Conservation (phyloP, 2,888 invertebrate genomes). For the Drosophila maculinotata region DNA sequence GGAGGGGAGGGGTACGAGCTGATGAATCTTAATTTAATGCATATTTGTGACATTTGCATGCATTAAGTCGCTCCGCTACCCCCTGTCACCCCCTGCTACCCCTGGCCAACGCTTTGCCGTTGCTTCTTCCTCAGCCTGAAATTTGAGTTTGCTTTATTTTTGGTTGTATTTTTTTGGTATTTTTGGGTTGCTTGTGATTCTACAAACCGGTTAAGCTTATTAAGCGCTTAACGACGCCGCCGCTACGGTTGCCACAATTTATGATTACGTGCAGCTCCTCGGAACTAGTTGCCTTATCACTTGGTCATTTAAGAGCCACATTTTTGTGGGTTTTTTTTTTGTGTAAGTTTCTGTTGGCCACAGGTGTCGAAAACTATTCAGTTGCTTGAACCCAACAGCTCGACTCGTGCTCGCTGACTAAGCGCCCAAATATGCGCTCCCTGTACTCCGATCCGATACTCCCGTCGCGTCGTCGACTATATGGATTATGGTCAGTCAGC, state of each 20-base stretch:
- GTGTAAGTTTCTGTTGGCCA: conserved; percentile 1
- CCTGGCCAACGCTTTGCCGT: too few species aligned
- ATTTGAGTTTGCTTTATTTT: conserved; percentile 14
- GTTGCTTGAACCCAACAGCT: conserved; percentile 23
- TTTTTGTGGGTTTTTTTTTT: conserved; percentile 6
- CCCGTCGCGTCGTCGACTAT: too few species aligned
- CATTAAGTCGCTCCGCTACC: conserved; percentile 47
- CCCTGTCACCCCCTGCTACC: background rate
- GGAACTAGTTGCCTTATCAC: conserved; percentile 69
- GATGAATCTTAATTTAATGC: conserved; percentile 72
- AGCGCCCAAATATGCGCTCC: conserved; percentile 41
- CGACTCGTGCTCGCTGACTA: conserved; percentile 41
- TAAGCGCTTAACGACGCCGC: conserved; percentile 36
- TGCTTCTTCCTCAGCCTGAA: background rate
- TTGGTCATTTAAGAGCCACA: conserved; percentile 38
- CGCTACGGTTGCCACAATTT: conserved; percentile 50
- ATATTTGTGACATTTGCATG: conserved; percentile 74
- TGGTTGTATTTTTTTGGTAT: background rate
- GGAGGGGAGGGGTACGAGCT: conserved; percentile 5
- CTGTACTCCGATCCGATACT: conserved; percentile 22
- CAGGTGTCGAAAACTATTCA: conserved; percentile 19
- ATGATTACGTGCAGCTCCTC: conserved; percentile 42
- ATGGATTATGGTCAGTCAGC: too few species aligned
- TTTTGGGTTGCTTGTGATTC: conserved; percentile 11
- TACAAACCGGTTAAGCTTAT: conserved; percentile 54